Conservation (phyloP, 2,888 invertebrate genomes). For the Napeogenes sylphis region DNA sequence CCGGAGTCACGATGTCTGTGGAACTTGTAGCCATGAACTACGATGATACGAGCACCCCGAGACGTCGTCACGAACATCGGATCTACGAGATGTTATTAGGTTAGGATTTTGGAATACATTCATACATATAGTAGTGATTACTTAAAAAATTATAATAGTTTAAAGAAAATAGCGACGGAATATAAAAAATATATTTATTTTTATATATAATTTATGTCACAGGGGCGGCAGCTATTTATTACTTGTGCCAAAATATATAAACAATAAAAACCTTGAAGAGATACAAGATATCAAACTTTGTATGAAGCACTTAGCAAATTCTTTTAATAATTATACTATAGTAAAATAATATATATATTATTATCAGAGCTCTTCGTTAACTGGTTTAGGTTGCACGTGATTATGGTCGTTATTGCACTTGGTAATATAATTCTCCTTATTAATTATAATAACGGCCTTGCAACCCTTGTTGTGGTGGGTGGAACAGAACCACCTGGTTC, state of each 20-base stretch:
- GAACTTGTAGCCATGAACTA: constrained; percentile 39
- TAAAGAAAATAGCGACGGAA: too few relatives aligned
- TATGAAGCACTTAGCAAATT: too few relatives aligned
- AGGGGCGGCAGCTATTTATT: too few relatives aligned
- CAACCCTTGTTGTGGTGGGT: constrained; percentile 37
- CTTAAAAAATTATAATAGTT: too few relatives aligned
- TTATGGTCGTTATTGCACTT: constrained; percentile 32
- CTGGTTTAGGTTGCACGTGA: constrained; percentile 13
- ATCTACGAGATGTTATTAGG: constrained; percentile 17
- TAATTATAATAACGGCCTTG: constrained; percentile 29
- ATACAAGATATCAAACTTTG: too few relatives aligned
- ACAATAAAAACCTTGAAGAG: too few relatives aligned
- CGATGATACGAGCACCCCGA: constrained; percentile 31
- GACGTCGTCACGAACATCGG: constrained; percentile 18
- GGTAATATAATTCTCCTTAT: constrained; percentile 30
- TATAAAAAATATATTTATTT: too few relatives aligned
- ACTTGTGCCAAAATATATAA: too few relatives aligned
- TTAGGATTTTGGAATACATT: not conserved
- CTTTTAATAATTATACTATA: too few relatives aligned
- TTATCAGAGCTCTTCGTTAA: not conserved
- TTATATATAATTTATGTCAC: too few relatives aligned
- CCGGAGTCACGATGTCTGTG: constrained; percentile 39
- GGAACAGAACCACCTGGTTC: constrained; percentile 37
- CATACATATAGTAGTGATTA: not conserved
- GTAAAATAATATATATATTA: not conserved